Evolutionary conservation across 2,888 invertebrate species (phyloP).

Genomic region (Hypolimnas misippus): DNA sequence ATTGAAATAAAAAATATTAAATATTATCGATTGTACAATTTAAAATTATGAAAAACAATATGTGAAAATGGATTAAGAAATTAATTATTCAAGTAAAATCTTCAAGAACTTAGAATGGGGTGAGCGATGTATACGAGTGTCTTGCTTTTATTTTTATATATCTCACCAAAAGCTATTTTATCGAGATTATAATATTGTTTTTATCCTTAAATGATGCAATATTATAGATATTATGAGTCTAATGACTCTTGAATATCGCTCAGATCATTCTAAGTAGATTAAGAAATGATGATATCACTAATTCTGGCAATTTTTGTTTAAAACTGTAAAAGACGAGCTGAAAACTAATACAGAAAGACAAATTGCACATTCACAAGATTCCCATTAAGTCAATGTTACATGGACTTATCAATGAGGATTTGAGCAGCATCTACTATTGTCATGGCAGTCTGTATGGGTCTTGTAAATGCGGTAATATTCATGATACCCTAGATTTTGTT

Average conservation of each 20-base stretch:
- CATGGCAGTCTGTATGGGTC: neutral
- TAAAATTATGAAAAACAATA: neutral
- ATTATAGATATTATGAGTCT: too few species aligned
- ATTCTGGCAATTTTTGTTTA: neutral
- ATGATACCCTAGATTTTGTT: too few species aligned
- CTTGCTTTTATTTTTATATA: too few species aligned
- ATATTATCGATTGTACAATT: neutral
- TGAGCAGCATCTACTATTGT: neutral
- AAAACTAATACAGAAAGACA: neutral
- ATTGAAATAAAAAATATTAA: too few species aligned
- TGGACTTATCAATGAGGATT: neutral
- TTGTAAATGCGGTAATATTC: too few species aligned
- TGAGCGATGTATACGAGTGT: neutral
- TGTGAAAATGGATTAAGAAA: neutral
- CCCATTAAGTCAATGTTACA: neutral
- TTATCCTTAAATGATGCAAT: too few species aligned
- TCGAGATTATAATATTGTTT: too few species aligned
- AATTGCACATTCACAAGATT: neutral
- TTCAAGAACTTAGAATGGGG: neutral
- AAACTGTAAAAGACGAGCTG: neutral
- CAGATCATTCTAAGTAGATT: neutral
- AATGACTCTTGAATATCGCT: too few species aligned
- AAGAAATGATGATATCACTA: neutral
- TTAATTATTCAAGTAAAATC: neutral
- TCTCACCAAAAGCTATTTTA: too few species aligned